These are phyloP conservation scores for Temnothorax rugatulus DNA, from an alignment of 2,888 invertebrate species.

Conservation along the genomic window DNA sequence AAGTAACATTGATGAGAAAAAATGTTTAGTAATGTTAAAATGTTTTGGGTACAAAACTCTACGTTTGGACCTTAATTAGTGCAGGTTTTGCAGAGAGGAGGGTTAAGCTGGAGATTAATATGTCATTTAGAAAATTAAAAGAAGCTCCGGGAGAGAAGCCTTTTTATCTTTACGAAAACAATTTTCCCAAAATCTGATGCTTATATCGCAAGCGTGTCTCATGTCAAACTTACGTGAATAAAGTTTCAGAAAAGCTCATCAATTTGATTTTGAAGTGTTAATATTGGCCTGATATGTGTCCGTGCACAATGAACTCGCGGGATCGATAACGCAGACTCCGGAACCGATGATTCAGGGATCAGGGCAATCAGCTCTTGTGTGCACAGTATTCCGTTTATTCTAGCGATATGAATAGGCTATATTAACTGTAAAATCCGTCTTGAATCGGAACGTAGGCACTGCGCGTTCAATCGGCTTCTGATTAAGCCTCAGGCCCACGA, in stretches of 20 bases:
- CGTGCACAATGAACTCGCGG: background rate
- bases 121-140: background rate
- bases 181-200: background rate
- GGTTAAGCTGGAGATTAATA: background rate
- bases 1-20: background rate
- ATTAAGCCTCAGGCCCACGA: background rate
- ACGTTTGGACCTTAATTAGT: background rate
- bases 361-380: conserved; percentile 26
- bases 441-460: background rate
- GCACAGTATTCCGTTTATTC: conserved; percentile 8
- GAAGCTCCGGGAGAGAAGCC: background rate
- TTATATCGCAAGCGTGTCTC: background rate
- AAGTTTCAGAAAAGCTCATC: background rate
- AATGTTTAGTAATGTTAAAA: conserved; percentile 6
- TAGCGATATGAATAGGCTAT: background rate
- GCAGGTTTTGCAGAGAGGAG: background rate
- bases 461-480: background rate
- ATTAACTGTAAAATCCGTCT: conserved; percentile 26
- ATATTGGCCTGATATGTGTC: background rate
- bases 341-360: conserved; percentile 40
- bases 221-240: background rate
- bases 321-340: conserved; percentile 28
- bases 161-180: background rate
- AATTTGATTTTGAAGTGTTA: background rate
- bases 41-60: background rate